Evolutionary conservation across 2,113 vertebrate genomes (phyloP), one percentile per base, ranked within the genome.

Genomic region (Sterna hirundo): DNA sequence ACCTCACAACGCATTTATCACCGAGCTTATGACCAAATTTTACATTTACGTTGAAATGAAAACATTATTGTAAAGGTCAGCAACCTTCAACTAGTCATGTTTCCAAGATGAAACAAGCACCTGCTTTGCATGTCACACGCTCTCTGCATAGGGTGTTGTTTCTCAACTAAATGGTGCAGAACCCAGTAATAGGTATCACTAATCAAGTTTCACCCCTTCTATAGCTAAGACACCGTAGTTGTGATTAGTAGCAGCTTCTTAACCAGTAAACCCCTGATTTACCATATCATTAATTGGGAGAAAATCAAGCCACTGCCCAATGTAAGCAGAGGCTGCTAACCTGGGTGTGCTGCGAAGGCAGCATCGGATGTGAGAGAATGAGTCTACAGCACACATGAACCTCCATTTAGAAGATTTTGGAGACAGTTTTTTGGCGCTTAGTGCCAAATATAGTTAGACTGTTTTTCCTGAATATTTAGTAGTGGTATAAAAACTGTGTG

Each of bases 311-410:
- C 40, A 52, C 3, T 54, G 38, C 1, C 42, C 30, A 21, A 3
- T 5, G 36, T 13, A 77, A 86, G 29, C 29, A 80, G 83, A 44
- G 14, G 23, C 77, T 74, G 61, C 70, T 36, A 49, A 49, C n/a
- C 17, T 74, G 40, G 30, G 22, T 4, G 2, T 3, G 14, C 51
- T 62, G 78, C 47, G 55, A 62, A 83, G 52, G 42, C 79, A 79
- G 51, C 46, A 30, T 3, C 0, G 0, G 25, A 13, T 46, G 44
- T 21, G 34, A 58, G 27, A 76, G 26, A 60, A 38, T 2, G 16
- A 93, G 42, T 30, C 22, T 47, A 36, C 44, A 72, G 27, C 20
- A 64, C 38, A 27, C 20, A 4, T 18, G 23, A n/a, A 5, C 30
- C 72, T 80, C 38, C 58, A 64, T 51, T 82, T 86, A 49, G 54